Evolutionary conservation across 2,888 invertebrate species (phyloP).

Genomic region (Dasysyrphus albostriatus): DNA sequence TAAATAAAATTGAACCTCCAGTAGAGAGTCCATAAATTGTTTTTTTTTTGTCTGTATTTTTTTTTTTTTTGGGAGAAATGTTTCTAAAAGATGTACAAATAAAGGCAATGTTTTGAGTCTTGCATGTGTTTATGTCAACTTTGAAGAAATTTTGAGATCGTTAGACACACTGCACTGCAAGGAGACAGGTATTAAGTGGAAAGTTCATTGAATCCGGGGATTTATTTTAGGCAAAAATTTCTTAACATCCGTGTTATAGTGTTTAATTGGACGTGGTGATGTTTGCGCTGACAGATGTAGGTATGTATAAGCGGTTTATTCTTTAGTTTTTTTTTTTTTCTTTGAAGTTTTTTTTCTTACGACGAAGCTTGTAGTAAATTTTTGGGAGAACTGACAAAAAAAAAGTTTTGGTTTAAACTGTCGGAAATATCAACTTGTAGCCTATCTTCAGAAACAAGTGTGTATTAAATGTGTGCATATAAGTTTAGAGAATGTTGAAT

Average conservation of each 20-base stretch:
- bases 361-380: neutral
- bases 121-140: constrained; percentile 65
- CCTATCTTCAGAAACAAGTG: neutral
- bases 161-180: constrained; percentile 18
- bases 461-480: neutral
- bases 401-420: neutral
- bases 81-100: constrained; percentile 49
- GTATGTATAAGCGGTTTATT: neutral
- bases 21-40: constrained; percentile 9
- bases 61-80: too few species aligned
- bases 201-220: constrained; percentile 37
- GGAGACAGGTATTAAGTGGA: constrained; percentile 30
- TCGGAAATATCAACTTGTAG: constrained; percentile 8
- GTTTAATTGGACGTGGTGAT: constrained; percentile 57
- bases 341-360: constrained; percentile 16
- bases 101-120: constrained; percentile 36
- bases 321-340: neutral
- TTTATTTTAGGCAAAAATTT: constrained; percentile 52
- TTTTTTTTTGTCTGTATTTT: neutral
- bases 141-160: constrained; percentile 36
- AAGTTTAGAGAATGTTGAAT: neutral
- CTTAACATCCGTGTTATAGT: constrained; percentile 39
- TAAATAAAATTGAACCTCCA: constrained; percentile 58
- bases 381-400: neutral
- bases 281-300: constrained; percentile 55